These are phyloP conservation scores for Orestias chungarensis DNA, from an alignment of 2,797 vertebrate genomes.

Conservation along the genomic window DNA sequence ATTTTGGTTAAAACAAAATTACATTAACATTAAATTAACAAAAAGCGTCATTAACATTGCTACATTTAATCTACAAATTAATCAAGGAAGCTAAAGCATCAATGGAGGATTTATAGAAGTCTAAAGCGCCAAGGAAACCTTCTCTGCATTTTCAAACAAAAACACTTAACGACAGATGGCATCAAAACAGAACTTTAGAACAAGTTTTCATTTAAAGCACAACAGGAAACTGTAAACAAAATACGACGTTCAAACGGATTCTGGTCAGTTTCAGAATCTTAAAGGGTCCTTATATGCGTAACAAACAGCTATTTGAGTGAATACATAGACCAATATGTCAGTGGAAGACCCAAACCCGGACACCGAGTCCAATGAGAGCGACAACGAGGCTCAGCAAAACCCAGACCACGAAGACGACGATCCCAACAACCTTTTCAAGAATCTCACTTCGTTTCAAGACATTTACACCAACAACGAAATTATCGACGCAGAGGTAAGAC, in stretches of 20 bases:
- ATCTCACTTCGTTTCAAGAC: slow-evolving; percentile 9
- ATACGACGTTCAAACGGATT: neutral
- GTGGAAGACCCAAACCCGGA: neutral
- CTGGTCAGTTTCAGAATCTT: neutral
- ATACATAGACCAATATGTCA: slow-evolving; percentile 23
- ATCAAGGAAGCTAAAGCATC: neutral
- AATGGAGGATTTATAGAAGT: neutral
- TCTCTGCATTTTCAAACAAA: neutral
- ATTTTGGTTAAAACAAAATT: too few species aligned
- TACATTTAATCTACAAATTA: neutral
- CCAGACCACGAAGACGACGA: accelerated
- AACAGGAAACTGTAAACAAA: neutral
- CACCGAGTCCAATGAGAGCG: slow-evolving; percentile 13
- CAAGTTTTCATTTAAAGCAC: slow-evolving; percentile 17
- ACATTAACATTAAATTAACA: too few species aligned
- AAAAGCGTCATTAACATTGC: neutral
- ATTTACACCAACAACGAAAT: slow-evolving; percentile 13
- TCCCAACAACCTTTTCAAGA: neutral
- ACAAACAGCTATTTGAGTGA: too few species aligned
- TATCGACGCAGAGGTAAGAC: slow-evolving; percentile 18
- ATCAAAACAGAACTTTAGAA: slow-evolving; percentile 13
- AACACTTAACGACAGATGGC: neutral
- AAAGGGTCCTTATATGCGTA: neutral
- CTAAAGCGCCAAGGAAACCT: neutral
- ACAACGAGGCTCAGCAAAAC: neutral